Evolutionary conservation across 2,797 vertebrate genomes (phyloP).

Genomic region (Coluber constrictor): DNA sequence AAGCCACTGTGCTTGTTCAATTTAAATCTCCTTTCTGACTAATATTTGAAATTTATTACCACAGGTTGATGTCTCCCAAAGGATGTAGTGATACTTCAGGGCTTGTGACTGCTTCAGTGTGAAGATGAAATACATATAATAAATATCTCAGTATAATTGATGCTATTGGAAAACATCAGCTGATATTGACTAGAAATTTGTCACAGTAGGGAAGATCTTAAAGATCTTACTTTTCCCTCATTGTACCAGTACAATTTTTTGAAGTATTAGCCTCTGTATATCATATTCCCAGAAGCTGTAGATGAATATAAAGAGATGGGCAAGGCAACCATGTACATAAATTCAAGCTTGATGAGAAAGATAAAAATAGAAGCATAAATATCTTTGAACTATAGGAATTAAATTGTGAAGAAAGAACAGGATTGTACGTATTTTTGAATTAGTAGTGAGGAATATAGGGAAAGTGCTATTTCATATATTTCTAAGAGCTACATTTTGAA

Average conservation of each 20-base stretch:
- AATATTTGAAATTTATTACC: not conserved
- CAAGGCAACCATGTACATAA: constrained; percentile 11
- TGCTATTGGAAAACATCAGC: constrained; percentile 17
- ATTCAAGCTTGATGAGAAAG: not conserved
- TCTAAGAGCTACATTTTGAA: constrained; percentile 9
- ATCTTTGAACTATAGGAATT: not conserved
- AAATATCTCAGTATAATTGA: constrained; percentile 13
- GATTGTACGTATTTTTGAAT: not conserved
- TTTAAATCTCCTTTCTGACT: not conserved
- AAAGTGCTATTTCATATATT: not conserved
- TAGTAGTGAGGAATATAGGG: not conserved
- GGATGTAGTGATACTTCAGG: not conserved
- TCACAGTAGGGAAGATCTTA: not conserved
- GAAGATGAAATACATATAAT: constrained; percentile 18
- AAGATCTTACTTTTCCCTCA: not conserved
- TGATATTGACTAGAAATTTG: not conserved
- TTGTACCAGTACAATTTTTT: constrained; percentile 3
- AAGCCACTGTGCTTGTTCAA: constrained; percentile 15
- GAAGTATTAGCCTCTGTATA: not conserved
- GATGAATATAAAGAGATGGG: not conserved
- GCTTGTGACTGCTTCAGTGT: not conserved
- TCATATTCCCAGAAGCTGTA: not conserved
- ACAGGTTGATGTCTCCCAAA: constrained; percentile 12
- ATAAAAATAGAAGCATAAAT: not conserved
- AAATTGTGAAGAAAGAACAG: not conserved